These are phyloP conservation scores for Eupelmus urozonus DNA, from an alignment of 2,888 invertebrate genomes.

Conservation along the genomic window DNA sequence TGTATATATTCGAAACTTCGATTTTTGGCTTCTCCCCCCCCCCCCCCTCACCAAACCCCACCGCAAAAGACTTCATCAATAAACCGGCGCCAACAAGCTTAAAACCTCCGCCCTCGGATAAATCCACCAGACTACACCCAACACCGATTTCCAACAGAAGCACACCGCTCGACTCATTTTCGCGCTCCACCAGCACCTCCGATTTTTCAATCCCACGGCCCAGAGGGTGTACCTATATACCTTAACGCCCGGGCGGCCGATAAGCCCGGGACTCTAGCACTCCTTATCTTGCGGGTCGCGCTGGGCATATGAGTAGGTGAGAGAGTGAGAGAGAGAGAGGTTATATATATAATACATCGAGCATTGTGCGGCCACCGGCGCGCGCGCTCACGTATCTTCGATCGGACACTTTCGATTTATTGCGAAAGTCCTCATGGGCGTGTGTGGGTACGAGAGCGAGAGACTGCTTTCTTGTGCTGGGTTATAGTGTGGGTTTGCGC, in stretches of 20 bases:
- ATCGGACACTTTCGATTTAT: constrained; percentile 70
- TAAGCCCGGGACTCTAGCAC: constrained; percentile 13
- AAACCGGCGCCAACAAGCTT: not conserved
- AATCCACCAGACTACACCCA: no score
- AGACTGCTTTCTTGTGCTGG: not conserved
- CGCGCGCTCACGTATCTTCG: constrained; percentile 60
- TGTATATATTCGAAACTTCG: not conserved
- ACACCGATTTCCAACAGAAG: not conserved
- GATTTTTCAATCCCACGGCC: constrained; percentile 27
- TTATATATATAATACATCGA: not conserved
- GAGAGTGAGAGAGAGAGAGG: not conserved
- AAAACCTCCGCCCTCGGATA: no score
- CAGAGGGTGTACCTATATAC: not conserved
- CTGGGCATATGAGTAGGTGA: not conserved
- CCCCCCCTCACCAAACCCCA: no score
- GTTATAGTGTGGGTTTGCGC: no score
- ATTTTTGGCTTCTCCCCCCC: no score
- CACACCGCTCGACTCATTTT: not conserved
- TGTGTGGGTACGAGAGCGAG: not conserved
- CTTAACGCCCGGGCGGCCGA: constrained; percentile 27
- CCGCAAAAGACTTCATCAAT: no score
- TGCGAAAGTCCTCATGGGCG: constrained; percentile 63
- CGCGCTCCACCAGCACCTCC: not conserved
- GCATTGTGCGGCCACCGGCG: constrained; percentile 19
- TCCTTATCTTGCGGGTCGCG: not conserved